phyloP scores from a whole-genome alignment of 2,113 vertebrate species.

The Bos taurus region DNA sequence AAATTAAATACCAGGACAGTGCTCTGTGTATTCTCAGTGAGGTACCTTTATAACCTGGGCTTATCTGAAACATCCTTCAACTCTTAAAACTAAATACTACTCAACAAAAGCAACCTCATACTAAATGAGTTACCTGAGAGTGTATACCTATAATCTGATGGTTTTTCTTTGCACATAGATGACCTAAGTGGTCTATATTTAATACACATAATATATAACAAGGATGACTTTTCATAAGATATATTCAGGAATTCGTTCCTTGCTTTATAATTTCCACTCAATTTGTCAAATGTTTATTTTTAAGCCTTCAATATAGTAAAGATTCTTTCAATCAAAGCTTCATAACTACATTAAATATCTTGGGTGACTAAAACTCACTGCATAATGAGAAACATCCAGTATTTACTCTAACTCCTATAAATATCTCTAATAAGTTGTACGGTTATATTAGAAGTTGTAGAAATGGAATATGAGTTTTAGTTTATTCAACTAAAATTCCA shows the following conservation, averaged over 20 bases:
- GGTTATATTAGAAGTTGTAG: background rate
- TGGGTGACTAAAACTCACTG: background rate
- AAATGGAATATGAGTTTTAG: background rate
- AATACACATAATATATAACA: background rate
- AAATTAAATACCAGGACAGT: background rate
- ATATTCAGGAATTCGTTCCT: background rate
- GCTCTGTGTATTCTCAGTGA: background rate
- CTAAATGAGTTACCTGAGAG: background rate
- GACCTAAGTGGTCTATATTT: background rate
- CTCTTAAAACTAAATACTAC: background rate
- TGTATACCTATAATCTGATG: background rate
- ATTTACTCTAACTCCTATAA: background rate
- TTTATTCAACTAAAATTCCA: background rate
- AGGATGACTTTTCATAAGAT: background rate
- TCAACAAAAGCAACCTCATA: background rate
- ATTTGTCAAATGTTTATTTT: background rate
- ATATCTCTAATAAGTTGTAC: background rate
- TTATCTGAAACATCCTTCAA: background rate
- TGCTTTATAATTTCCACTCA: background rate
- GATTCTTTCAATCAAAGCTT: background rate
- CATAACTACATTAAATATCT: background rate
- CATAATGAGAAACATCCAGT: background rate
- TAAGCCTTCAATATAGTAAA: background rate
- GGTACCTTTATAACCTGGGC: fast-evolving
- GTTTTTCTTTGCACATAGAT: background rate